Conservation (phyloP, 2,113 vertebrate species). For the Forbesichthys papilliferus region DNA sequence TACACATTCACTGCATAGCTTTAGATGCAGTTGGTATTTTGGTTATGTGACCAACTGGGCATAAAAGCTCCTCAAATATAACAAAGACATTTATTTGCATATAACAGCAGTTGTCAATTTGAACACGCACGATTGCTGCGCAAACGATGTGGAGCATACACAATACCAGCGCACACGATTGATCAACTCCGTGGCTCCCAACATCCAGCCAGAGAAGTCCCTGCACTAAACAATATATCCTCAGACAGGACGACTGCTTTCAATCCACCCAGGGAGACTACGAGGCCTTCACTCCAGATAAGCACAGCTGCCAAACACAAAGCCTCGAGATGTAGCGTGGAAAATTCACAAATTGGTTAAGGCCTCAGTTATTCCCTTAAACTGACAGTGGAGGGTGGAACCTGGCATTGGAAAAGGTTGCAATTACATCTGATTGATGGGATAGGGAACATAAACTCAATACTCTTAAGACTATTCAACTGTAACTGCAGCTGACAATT, state of each 20-base stretch:
- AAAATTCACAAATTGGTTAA: background rate
- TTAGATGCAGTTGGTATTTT: constrained; percentile 20
- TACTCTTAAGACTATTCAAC: constrained; percentile 13
- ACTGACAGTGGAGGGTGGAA: background rate
- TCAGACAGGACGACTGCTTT: background rate
- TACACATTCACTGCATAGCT: constrained; percentile 21
- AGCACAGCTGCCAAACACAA: background rate
- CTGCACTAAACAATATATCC: no score
- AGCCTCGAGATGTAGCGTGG: background rate
- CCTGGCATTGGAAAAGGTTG: constrained; percentile 14
- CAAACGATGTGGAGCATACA: background rate
- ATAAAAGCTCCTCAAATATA: constrained; percentile 16
- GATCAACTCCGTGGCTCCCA: constrained; percentile 5
- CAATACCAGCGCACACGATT: constrained; percentile 12
- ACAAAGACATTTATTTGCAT: constrained; percentile 14
- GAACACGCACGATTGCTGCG: no score
- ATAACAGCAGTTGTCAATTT: background rate
- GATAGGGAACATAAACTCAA: constrained; percentile 15
- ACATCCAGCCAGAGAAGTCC: background rate
- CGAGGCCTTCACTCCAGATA: background rate
- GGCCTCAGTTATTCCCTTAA: background rate
- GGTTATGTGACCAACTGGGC: constrained; percentile 31
- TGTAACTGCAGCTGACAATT: constrained; percentile 19
- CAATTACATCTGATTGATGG: constrained; percentile 24
- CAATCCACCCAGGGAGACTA: background rate